phyloP scores from a whole-genome alignment of 2,797 vertebrate species.

The Neomorphus geoffroyi region DNA sequence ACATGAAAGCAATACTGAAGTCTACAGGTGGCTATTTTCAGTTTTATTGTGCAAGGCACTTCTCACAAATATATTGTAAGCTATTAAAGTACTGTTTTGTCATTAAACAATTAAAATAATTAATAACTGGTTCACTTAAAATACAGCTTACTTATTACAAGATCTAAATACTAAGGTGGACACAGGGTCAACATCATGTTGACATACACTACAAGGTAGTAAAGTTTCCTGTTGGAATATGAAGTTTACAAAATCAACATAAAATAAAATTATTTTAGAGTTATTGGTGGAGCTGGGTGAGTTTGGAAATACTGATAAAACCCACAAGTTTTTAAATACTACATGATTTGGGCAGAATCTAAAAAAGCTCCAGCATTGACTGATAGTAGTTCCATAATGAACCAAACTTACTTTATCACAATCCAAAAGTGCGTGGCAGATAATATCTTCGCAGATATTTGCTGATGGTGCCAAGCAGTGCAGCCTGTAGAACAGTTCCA shows the following conservation, averaged over 20 bases:
- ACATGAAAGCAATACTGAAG: not conserved
- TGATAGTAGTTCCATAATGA: not conserved
- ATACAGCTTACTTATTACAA: not conserved
- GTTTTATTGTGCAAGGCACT: not conserved
- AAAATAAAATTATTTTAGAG: not conserved
- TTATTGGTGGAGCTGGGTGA: not conserved
- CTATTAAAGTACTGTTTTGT: not conserved
- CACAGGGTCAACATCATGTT: not conserved
- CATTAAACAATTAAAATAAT: not conserved
- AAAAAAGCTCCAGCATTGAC: not conserved
- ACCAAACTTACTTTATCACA: constrained; percentile 87
- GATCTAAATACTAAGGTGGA: not conserved
- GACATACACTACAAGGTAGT: not conserved
- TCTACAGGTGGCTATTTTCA: not conserved
- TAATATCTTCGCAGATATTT: constrained; percentile 93
- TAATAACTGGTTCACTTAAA: not conserved
- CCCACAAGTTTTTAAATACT: not conserved
- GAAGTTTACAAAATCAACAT: not conserved
- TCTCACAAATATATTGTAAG: not conserved
- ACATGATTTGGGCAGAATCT: not conserved
- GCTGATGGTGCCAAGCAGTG: constrained; percentile 94
- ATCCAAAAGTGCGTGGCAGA: constrained; percentile 90
- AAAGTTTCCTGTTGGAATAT: not conserved
- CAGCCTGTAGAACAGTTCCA: constrained; percentile 94
- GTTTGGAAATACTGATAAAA: not conserved